Base-by-base conservation (phyloP, 1,140 invertebrate species). In the Medauroidea extradentata region DNA sequence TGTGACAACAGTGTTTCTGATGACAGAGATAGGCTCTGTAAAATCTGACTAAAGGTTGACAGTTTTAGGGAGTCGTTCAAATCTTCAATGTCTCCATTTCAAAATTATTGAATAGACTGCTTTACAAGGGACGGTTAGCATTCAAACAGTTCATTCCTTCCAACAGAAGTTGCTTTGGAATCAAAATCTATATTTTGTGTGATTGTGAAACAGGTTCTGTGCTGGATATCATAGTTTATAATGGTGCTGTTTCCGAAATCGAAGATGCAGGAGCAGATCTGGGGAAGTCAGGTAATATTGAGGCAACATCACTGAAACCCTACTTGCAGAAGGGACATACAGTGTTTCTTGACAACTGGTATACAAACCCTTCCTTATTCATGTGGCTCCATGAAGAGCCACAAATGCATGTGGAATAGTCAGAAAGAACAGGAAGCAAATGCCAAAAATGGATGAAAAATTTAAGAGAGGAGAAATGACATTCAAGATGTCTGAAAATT, bases 271-370 rank as follows among this genome's bases (percentile, higher is more conserved):
- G 65, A 57, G 60, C 48, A 46, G n/a, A 23, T 14, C 52, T 68
- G 27, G 70, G 68, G 21, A 60, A 66, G 21, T 68, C 66, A 18
- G 71, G 69, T 50, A 63, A 65, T 50, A 68, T 72, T 41, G 73
- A 74, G 3, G 58, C 70, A 29, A 61, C 59, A 29, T 46, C 74
- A 14, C 54, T 71, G 16, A 16, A 67, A 46, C 64, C 59, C 3
- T 65, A 73, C 52, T 52, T 72, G 55, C 54, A 66, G 16, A 64
- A 62, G 52, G 64, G 66, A 3, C 73, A 76, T 63, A 64, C 65
- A 8, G 48, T 78, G 19, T 69, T 69, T 51, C 63, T 69, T 1
- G 73, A 75, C 60, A 76, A 73, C 56, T 76, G 61, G 55, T 75
- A 76, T 55, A 70, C 69, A 4, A 71, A 67, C 57, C 72, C 71